Evolutionary conservation across 2,888 invertebrate species (phyloP), one percentile per base, ranked within the genome.

Genomic region (Netelia inedita): DNA sequence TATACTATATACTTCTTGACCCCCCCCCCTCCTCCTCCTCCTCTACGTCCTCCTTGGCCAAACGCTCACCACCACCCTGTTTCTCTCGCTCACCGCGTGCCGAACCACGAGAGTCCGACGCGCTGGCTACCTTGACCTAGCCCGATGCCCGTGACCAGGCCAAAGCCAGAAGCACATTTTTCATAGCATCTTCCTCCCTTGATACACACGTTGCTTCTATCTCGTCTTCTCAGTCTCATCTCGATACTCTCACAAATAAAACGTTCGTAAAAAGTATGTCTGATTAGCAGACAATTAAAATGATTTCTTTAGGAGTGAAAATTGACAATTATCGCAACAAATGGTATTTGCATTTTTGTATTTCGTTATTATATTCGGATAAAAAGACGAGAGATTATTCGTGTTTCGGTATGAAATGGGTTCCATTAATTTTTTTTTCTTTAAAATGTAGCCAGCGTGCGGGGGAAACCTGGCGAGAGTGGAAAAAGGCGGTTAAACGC

Each of bases 101-200:
- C 83, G 73, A 80, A 82, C 72, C 80, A 79, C 35, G 23, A 73
- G 69, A 79, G 73, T 80, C 73, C 73, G 63, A 43, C 50, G 35
- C 69, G 66, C 53, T 65, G 69, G 69, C 79, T 80, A 85, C 87
- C 87, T 87, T 87, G 87, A 87, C 87, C 87, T 87, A 87, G 83
- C 85, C 79, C 69, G 59, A 43, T 75, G 79, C 76, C 83, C 80
- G 72, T 84, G 87, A 80, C 83, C 86, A 75, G 69, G 53, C 41
- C 74, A 83, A 50, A 53, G 11, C 59, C 68, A 43, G 68, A 28
- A 66, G 55, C 61, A 74, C 66, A 57, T 68, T 79, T 65, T 72
- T 66, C 66, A 23, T 50, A 65, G 53, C n/a, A n/a, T 53, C 63
- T 81, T 68, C 61, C 59, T 59, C 85, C 84, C 78, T 63, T 73